Conservation (phyloP, 1,140 invertebrate genomes). For the Drosophila paulistorum region DNA sequence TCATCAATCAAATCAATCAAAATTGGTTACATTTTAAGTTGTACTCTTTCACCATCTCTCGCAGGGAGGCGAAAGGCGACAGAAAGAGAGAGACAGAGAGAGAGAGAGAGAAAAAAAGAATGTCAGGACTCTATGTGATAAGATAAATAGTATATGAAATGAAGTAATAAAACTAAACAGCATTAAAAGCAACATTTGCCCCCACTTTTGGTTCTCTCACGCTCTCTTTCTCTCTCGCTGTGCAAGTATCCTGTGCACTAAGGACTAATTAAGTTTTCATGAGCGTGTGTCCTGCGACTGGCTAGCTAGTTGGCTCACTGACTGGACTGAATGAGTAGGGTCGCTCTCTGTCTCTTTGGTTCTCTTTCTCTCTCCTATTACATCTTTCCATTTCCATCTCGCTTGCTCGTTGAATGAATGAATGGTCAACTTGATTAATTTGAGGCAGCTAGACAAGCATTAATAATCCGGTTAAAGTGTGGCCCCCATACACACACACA, state of each 20-base stretch:
- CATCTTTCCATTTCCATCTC: not conserved
- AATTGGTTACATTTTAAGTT: slow-evolving; percentile 4
- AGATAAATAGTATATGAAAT: slow-evolving; percentile 30
- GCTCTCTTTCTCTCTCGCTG: too few relatives aligned
- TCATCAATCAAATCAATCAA: slow-evolving; percentile 48
- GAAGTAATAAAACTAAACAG: slow-evolving; percentile 50
- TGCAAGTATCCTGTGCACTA: slow-evolving; percentile 55
- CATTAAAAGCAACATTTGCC: slow-evolving; percentile 36
- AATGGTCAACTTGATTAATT: slow-evolving; percentile 81
- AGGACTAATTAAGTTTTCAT: slow-evolving; percentile 80
- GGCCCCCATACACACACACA: slow-evolving; percentile 45
- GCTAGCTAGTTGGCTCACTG: not conserved
- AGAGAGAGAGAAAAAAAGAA: not conserved
- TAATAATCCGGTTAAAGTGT: slow-evolving; percentile 80
- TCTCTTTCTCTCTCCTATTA: not conserved
- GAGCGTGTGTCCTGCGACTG: slow-evolving; percentile 40
- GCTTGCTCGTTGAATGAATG: slow-evolving; percentile 59
- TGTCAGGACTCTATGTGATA: not conserved
- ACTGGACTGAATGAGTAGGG: not conserved
- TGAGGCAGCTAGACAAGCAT: slow-evolving; percentile 78
- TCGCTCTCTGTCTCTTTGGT: not conserved
- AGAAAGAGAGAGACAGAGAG: not conserved
- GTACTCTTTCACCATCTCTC: not conserved
- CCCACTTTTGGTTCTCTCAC: not conserved
- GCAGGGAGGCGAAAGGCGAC: too few relatives aligned